These are phyloP conservation scores for Psittacula derbiana DNA, from an alignment of 2,797 vertebrate species.

Conservation along the genomic window DNA sequence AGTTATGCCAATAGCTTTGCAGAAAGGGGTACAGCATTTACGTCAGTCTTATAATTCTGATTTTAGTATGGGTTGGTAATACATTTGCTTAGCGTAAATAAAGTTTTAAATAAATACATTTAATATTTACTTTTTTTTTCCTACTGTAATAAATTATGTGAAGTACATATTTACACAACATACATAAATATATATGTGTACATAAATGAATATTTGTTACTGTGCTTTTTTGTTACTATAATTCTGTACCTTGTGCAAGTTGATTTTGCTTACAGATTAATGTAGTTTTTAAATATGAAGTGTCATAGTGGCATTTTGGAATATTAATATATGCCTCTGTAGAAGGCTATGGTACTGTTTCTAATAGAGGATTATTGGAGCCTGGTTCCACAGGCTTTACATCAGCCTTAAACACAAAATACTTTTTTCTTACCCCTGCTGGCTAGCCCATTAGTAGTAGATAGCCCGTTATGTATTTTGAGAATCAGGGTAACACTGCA, in stretches of 20 bases:
- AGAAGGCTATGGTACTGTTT: not conserved
- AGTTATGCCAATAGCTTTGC: slow-evolving; percentile 88
- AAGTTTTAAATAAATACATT: not conserved
- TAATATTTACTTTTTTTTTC: not conserved
- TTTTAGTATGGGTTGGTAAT: not conserved
- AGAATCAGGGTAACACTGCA: not conserved
- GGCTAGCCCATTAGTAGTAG: not conserved
- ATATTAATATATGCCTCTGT: not conserved
- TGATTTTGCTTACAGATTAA: not conserved
- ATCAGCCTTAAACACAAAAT: not conserved
- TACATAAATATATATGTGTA: not conserved
- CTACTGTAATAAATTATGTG: not conserved
- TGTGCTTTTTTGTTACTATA: not conserved
- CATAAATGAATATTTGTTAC: not conserved
- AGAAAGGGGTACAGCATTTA: slow-evolving; percentile 78
- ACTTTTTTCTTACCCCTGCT: not conserved
- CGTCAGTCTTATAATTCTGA: not conserved
- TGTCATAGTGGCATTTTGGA: not conserved
- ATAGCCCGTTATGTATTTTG: not conserved
- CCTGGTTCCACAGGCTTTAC: not conserved
- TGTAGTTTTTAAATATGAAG: not conserved
- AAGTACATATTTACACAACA: not conserved
- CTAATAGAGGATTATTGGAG: not conserved
- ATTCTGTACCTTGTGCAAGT: not conserved
- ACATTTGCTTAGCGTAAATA: not conserved